These are phyloP conservation scores for Ficedula albicollis DNA, from an alignment of 2,797 vertebrate species.

Conservation along the genomic window DNA sequence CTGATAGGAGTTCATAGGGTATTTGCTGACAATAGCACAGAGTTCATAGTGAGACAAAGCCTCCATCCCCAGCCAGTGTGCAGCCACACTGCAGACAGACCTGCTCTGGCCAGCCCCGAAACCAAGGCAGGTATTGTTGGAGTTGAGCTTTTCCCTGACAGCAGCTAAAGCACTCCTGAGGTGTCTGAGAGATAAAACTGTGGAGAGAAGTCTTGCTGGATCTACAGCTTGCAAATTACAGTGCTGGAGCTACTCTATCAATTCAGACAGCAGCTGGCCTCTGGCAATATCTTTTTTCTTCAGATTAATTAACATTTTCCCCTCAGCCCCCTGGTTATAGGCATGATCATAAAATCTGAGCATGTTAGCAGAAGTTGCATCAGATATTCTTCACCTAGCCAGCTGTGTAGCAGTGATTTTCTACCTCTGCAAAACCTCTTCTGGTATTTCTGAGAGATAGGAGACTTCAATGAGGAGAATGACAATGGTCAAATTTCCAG, in stretches of 20 bases:
- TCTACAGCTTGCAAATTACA: constrained; percentile 6
- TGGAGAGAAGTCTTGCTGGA: background rate
- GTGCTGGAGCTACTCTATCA: constrained; percentile 20
- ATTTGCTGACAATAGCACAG: background rate
- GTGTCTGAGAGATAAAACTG: background rate
- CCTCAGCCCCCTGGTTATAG: background rate
- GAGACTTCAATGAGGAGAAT: background rate
- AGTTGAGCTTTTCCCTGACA: background rate
- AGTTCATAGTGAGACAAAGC: background rate
- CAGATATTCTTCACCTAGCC: background rate
- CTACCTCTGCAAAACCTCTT: background rate
- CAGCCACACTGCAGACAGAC: background rate
- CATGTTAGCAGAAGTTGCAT: background rate
- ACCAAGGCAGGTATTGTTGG: background rate
- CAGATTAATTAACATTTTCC: constrained; percentile 41
- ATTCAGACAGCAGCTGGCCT: constrained; percentile 27
- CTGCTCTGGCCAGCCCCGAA: background rate
- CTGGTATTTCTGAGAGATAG: background rate
- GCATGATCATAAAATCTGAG: background rate
- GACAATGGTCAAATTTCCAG: background rate
- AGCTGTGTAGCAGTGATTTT: background rate
- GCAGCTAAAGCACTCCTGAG: background rate
- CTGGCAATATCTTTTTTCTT: constrained; percentile 36
- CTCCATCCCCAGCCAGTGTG: background rate
- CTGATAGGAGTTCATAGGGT: background rate